Percentiles rank a stretch among this genome's conserved stretches.
Evolutionary conservation across 2,113 vertebrate genomes (phyloP).

Genomic region (Heteronetta atricapilla): DNA sequence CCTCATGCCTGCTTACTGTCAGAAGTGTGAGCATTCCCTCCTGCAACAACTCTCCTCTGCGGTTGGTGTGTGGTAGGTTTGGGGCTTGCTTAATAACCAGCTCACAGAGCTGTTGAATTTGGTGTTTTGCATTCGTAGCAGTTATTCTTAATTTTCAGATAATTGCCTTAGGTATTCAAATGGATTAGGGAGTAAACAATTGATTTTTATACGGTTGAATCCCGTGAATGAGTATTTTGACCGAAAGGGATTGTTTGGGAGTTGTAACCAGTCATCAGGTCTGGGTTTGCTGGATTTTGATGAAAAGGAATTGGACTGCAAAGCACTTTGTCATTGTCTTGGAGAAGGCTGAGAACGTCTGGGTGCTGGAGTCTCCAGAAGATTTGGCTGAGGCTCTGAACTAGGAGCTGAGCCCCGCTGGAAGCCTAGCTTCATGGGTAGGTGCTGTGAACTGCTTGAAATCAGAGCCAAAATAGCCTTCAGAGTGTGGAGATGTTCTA

Average conservation of each 20-base stretch:
- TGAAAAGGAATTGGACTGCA: neutral
- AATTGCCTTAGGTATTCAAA: neutral
- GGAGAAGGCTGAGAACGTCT: neutral
- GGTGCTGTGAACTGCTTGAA: neutral
- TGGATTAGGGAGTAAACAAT: neutral
- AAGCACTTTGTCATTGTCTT: neutral
- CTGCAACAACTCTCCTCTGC: neutral
- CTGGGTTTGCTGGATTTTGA: neutral
- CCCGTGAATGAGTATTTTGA: neutral
- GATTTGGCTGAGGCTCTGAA: neutral
- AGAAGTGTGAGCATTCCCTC: rapidly evolving
- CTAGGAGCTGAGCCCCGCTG: neutral
- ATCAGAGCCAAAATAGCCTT: neutral
- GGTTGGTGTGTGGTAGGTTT: neutral
- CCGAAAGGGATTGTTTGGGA: neutral
- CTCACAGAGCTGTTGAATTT: neutral
- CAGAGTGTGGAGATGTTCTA: rapidly evolving
- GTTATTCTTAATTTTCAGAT: conserved; percentile 23
- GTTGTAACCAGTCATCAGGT: neutral
- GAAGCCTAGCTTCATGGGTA: neutral
- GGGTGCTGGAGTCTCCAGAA: neutral
- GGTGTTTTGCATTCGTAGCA: neutral
- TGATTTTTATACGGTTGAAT: neutral
- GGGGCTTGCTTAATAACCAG: neutral
- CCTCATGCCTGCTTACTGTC: neutral